Percentiles rank a stretch among this genome's conserved stretches.
Evolutionary conservation across 1,140 invertebrate species (phyloP).

Genomic region (Leptonema lineaticorne): DNA sequence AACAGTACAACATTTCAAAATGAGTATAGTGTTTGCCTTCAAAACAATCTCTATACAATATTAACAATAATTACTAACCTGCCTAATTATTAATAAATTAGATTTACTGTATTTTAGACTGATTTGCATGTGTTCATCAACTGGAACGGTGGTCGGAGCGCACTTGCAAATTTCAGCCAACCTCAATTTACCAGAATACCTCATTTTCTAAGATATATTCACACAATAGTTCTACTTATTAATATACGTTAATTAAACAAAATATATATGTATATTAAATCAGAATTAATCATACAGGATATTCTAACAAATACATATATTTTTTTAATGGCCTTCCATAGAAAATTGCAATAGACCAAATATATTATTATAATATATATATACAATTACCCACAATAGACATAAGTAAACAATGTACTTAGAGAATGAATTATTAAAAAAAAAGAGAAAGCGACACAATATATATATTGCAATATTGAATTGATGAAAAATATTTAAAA

Average conservation of each 20-base stretch:
- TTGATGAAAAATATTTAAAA: no score
- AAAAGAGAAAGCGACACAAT: not conserved
- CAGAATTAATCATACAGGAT: slow-evolving; percentile 30
- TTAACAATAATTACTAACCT: slow-evolving; percentile 38
- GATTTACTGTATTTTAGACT: slow-evolving; percentile 31
- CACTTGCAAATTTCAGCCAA: slow-evolving; percentile 32
- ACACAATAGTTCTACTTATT: slow-evolving; percentile 39
- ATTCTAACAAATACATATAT: slow-evolving; percentile 39
- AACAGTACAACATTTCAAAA: slow-evolving; percentile 42
- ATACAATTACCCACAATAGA: slow-evolving; percentile 36
- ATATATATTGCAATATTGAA: not conserved
- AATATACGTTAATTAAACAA: slow-evolving; percentile 29
- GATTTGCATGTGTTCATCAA: slow-evolving; percentile 33
- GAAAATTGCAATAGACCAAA: slow-evolving; percentile 41
- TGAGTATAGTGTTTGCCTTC: slow-evolving; percentile 33
- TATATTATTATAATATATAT: slow-evolving; percentile 40
- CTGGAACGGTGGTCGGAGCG: slow-evolving; percentile 34
- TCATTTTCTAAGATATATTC: slow-evolving; percentile 41
- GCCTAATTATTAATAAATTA: slow-evolving; percentile 39
- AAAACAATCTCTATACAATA: slow-evolving; percentile 37
- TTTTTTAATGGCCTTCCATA: slow-evolving; percentile 39
- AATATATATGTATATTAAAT: slow-evolving; percentile 22
- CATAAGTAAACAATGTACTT: slow-evolving; percentile 37
- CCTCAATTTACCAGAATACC: slow-evolving; percentile 42
- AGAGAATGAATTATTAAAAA: slow-evolving; percentile 36